Conservation (phyloP, 2,888 invertebrate genomes). For the Platypus cylindrus region DNA sequence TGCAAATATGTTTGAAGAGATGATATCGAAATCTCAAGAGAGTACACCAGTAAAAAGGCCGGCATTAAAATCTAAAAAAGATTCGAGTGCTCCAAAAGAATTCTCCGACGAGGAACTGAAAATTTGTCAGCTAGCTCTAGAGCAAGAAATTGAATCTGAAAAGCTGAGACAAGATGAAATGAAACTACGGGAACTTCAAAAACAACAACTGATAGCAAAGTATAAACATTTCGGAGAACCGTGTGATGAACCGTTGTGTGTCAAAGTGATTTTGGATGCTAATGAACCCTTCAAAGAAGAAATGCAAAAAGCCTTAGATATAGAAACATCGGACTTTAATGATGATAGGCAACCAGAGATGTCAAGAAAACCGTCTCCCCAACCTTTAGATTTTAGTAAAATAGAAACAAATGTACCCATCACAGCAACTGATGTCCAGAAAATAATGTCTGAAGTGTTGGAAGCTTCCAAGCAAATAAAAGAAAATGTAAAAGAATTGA, state of each 20-base stretch:
- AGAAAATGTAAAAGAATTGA: conserved; percentile 37
- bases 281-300: conserved; percentile 17
- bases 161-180: conserved; percentile 4
- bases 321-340: conserved; percentile 16
- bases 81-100: conserved; percentile 13
- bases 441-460: conserved; percentile 36
- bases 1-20: conserved; percentile 30
- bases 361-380: conserved; percentile 16
- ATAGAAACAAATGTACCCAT: conserved; percentile 14
- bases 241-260: conserved; percentile 26
- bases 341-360: conserved; percentile 6
- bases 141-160: conserved; percentile 19
- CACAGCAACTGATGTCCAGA: conserved; percentile 28
- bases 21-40: conserved; percentile 31
- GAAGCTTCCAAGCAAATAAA: conserved; percentile 38
- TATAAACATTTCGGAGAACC: conserved; percentile 15
- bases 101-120: conserved; percentile 20
- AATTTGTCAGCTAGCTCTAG: conserved; percentile 18
- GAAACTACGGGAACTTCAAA: conserved; percentile 9
- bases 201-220: conserved; percentile 8
- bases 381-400: conserved; percentile 13
- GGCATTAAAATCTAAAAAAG: conserved; percentile 8
- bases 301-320: conserved; percentile 26
- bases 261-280: conserved; percentile 16
- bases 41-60: conserved; percentile 26